Evolutionary conservation across 2,113 vertebrate species (phyloP).

Genomic region (Diadophis punctatus): DNA sequence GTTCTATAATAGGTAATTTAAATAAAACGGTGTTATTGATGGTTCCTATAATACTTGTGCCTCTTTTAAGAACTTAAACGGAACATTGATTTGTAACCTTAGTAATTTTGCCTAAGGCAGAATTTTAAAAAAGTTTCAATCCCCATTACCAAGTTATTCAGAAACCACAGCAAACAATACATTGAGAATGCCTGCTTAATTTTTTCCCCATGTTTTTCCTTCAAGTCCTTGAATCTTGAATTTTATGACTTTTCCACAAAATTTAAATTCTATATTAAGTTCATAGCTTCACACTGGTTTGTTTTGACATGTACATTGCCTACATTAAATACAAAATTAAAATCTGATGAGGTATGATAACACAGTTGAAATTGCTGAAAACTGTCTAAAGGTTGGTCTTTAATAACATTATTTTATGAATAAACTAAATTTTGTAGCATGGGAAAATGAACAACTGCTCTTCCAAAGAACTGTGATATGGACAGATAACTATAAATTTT

Average conservation of each 20-base stretch:
- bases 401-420: neutral
- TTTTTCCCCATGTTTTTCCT: neutral
- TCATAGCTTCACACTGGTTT: neutral
- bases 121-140: neutral
- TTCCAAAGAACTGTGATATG: neutral
- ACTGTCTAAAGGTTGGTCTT: neutral
- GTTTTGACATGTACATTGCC: neutral
- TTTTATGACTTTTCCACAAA: neutral
- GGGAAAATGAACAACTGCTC: neutral
- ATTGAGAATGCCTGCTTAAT: neutral
- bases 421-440: neutral
- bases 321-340: neutral
- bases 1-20: neutral
- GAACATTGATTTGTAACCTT: neutral
- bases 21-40: neutral
- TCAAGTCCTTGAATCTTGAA: neutral
- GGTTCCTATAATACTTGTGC: neutral
- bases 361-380: neutral
- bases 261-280: neutral
- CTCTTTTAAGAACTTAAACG: neutral
- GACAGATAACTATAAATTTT: neutral
- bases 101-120: neutral
- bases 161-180: neutral
- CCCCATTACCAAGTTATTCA: neutral
- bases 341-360: neutral